These are phyloP conservation scores for Clarias platycephalus DNA, from an alignment of 2,797 vertebrate species.

Conservation along the genomic window DNA sequence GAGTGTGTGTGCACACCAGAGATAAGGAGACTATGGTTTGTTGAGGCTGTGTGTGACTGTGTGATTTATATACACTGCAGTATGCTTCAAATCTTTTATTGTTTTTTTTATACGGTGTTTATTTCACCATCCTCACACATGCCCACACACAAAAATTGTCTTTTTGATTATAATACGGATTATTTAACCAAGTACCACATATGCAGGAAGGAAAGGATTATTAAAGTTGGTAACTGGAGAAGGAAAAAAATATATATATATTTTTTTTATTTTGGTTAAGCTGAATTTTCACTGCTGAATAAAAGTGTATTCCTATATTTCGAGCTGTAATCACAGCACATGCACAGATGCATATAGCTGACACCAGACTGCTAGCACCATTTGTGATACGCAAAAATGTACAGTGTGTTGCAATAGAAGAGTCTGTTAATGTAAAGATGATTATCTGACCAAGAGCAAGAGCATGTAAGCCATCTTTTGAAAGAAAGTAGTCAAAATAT, in stretches of 20 bases:
- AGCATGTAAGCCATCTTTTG: background rate
- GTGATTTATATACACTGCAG: constrained; percentile 33
- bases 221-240: background rate
- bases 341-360: constrained; percentile 14
- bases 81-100: constrained; percentile 23
- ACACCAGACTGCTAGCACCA: constrained; percentile 2
- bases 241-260: background rate
- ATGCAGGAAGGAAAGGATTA: background rate
- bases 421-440: constrained; percentile 13
- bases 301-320: constrained; percentile 15
- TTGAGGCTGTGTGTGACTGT: background rate
- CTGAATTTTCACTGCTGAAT: background rate
- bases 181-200: background rate
- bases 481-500: constrained; percentile 11
- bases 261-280: background rate
- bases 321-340: background rate
- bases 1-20: background rate
- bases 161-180: background rate
- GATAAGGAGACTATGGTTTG: constrained; percentile 7
- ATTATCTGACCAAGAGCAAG: constrained; percentile 30
- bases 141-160: background rate
- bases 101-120: constrained; percentile 31
- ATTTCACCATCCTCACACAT: background rate
- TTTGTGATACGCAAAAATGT: constrained; percentile 14
- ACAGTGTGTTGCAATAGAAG: constrained; percentile 1